phyloP scores from a whole-genome alignment of 1,140 invertebrate species.

The Drosophila orena region DNA sequence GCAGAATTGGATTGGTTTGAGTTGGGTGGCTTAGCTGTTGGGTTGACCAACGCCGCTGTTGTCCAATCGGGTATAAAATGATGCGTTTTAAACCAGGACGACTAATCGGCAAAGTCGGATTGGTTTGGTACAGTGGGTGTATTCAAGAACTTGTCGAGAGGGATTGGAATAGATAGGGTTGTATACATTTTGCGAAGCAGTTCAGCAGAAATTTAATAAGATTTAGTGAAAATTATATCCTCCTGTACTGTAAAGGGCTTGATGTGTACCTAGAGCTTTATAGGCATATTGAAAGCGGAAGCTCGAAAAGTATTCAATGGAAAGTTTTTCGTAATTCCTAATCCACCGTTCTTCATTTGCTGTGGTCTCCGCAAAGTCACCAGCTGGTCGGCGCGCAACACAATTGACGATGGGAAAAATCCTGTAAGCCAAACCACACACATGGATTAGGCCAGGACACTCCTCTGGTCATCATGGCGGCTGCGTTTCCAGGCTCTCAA shows the following conservation, averaged over 20 bases:
- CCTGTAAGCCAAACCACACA: slow-evolving; percentile 39
- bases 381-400: slow-evolving; percentile 64
- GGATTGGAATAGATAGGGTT: too few species aligned
- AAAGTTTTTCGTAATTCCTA: too few species aligned
- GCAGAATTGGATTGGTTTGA: slow-evolving; percentile 11
- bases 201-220: too few species aligned
- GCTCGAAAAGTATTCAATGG: too few species aligned
- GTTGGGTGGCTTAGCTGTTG: slow-evolving; percentile 6
- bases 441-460: slow-evolving; percentile 15
- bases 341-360: slow-evolving; percentile 17
- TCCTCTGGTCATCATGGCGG: slow-evolving; percentile 11
- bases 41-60: slow-evolving; percentile 62
- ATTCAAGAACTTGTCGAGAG: background rate
- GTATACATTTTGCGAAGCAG: too few species aligned
- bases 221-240: too few species aligned
- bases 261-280: too few species aligned
- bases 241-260: too few species aligned
- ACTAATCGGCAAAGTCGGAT: slow-evolving; percentile 67
- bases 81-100: slow-evolving; percentile 64
- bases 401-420: slow-evolving; percentile 74
- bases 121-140: slow-evolving; percentile 37
- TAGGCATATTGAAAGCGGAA: too few species aligned
- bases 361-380: slow-evolving; percentile 20
- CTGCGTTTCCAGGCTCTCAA: slow-evolving; percentile 47
- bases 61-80: slow-evolving; percentile 80